phyloP scores from a whole-genome alignment of 2,113 vertebrate genomes.

The Nymphicus hollandicus region DNA sequence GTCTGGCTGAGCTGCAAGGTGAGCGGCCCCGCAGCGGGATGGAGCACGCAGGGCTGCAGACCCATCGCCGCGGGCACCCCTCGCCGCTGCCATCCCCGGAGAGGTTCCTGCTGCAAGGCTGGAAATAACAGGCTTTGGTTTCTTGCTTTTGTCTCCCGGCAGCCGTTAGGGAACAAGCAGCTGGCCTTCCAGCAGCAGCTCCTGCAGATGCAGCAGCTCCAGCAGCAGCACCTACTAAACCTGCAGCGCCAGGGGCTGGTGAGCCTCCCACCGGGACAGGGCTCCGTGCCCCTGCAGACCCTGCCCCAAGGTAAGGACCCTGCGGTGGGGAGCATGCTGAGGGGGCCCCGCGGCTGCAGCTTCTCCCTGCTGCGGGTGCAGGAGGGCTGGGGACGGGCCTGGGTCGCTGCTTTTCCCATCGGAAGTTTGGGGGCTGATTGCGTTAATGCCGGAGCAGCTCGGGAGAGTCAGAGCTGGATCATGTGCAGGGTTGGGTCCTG shows the following conservation, averaged over 20 bases:
- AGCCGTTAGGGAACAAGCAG: conserved; percentile 95
- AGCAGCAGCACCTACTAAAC: conserved; percentile 98
- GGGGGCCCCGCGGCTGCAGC: accelerated
- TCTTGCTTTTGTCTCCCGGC: conserved; percentile 70
- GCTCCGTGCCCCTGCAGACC: conserved; percentile 88
- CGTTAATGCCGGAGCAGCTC: accelerated
- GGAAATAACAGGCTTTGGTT: conserved; percentile 14
- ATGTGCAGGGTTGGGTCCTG: not conserved
- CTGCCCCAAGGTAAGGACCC: conserved; percentile 90
- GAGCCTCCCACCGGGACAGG: conserved; percentile 86
- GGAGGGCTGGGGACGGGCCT: not conserved
- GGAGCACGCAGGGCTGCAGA: not conserved
- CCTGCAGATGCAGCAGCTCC: conserved; percentile 98
- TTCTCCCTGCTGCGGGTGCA: accelerated
- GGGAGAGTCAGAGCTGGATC: not conserved
- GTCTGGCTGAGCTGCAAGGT: not conserved
- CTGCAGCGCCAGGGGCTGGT: conserved; percentile 97
- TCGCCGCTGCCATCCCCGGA: not conserved
- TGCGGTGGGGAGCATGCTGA: accelerated
- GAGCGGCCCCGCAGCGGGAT: not conserved
- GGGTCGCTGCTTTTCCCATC: not conserved
- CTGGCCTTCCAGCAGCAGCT: conserved; percentile 99
- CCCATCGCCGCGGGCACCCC: not conserved
- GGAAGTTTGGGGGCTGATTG: not conserved
- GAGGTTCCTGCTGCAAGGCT: not conserved